Evolutionary conservation across 53 echinoderm and acorn worm genomes (phyloP).

Genomic region (Luidia sarsii): DNA sequence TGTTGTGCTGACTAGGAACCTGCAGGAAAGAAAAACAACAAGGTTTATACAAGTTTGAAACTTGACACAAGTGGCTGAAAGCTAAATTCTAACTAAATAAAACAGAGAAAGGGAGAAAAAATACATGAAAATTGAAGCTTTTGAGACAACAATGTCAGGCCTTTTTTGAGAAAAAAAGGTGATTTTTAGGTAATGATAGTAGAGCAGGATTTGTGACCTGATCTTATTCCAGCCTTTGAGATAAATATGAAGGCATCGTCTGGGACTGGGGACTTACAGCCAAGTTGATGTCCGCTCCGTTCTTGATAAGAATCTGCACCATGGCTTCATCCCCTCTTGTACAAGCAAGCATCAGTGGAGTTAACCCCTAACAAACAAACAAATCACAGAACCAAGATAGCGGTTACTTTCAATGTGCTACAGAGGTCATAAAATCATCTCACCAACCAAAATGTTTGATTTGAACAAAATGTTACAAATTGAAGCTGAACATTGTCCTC

Average conservation of each 20-base stretch:
- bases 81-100: not conserved
- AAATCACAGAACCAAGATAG: no score
- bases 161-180: no score
- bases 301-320: slow-evolving; percentile 89
- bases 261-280: slow-evolving; percentile 66
- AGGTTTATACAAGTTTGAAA: not conserved
- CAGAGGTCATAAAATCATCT: no score
- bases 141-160: no score
- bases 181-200: no score
- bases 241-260: not conserved
- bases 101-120: not conserved
- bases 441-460: no score
- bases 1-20: slow-evolving; percentile 81
- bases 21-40: not conserved
- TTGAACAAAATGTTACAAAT: no score
- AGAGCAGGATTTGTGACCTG: no score
- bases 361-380: slow-evolving; percentile 74
- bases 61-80: not conserved
- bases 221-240: no score
- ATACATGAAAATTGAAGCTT: not conserved
- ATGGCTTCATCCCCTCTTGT: slow-evolving; percentile 93
- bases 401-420: no score
- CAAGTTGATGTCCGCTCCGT: slow-evolving; percentile 76
- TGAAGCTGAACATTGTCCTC: no score
- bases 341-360: slow-evolving; percentile 91